These are phyloP conservation scores for Oncopeltus fasciatus DNA, from an alignment of 1,140 invertebrate species.

Conservation along the genomic window DNA sequence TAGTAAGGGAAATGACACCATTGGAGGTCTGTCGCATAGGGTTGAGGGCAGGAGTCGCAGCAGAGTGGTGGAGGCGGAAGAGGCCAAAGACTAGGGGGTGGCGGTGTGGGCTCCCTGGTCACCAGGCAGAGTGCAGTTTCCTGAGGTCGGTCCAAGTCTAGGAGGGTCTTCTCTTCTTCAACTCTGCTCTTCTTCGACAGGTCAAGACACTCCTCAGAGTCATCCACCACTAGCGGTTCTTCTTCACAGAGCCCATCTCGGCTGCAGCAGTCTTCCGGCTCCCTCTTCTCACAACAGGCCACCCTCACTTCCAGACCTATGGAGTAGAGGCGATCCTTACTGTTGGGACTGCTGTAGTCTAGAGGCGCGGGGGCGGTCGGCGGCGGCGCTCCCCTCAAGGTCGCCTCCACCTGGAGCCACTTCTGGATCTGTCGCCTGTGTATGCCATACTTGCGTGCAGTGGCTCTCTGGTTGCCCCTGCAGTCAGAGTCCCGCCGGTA, in stretches of 20 bases:
- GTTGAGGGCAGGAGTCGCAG: not conserved
- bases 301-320: constrained; percentile 37
- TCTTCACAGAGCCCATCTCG: constrained; percentile 47
- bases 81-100: not conserved
- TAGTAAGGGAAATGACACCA: constrained; percentile 9
- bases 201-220: constrained; percentile 22
- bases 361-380: constrained; percentile 35
- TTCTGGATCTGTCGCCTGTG: constrained; percentile 75
- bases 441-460: constrained; percentile 72
- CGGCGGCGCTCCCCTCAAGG: constrained; percentile 33
- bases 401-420: constrained; percentile 69
- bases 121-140: constrained; percentile 27
- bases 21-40: not conserved
- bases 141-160: constrained; percentile 16
- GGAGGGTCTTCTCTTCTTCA: not conserved
- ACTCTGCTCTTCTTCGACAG: constrained; percentile 18
- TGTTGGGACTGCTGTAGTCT: constrained; percentile 31
- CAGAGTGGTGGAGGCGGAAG: not conserved
- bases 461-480: constrained; percentile 68
- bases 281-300: constrained; percentile 12
- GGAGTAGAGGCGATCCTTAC: constrained; percentile 36
- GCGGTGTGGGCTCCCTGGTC: constrained; percentile 13
- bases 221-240: constrained; percentile 32
- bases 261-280: constrained; percentile 19
- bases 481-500: constrained; percentile 69